A percentile compares a stretch with the other conserved stretches of the same genome.
Conservation (phyloP, 1,140 invertebrate species). For the Cotesia vestalis region DNA sequence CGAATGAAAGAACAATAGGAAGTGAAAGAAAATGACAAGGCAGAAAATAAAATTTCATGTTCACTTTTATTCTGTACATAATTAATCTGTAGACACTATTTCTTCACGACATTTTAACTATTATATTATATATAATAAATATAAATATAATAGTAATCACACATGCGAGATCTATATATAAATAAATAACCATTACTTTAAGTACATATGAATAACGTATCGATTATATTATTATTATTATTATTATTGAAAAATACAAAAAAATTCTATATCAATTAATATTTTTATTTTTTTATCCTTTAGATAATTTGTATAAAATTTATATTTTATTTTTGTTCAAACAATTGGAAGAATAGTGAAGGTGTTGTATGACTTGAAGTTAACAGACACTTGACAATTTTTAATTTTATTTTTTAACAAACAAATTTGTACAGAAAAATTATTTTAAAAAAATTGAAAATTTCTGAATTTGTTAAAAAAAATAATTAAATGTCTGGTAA, state of each 20-base stretch:
- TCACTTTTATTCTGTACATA: constrained; percentile 60
- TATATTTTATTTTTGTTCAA: no score
- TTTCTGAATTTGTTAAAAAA: no score
- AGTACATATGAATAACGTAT: constrained; percentile 51
- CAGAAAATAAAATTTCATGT: constrained; percentile 42
- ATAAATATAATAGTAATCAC: constrained; percentile 23
- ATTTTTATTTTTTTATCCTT: constrained; percentile 49
- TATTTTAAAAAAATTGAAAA: no score
- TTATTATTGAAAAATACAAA: constrained; percentile 44
- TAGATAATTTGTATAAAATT: no score
- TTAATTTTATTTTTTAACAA: no score
- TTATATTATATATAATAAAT: constrained; percentile 27
- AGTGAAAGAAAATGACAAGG: constrained; percentile 18
- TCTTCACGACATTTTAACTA: constrained; percentile 47
- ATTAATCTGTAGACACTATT: constrained; percentile 46
- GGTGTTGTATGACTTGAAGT: no score
- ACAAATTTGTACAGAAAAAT: no score
- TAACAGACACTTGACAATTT: no score
- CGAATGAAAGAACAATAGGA: not conserved
- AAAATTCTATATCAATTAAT: constrained; percentile 47
- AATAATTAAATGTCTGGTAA: no score
- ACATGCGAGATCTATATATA: constrained; percentile 36
- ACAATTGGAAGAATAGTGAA: no score
- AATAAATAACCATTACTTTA: constrained; percentile 38
- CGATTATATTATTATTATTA: constrained; percentile 53